phyloP scores from a whole-genome alignment of 2,113 vertebrate species.

The Gavialis gangeticus region DNA sequence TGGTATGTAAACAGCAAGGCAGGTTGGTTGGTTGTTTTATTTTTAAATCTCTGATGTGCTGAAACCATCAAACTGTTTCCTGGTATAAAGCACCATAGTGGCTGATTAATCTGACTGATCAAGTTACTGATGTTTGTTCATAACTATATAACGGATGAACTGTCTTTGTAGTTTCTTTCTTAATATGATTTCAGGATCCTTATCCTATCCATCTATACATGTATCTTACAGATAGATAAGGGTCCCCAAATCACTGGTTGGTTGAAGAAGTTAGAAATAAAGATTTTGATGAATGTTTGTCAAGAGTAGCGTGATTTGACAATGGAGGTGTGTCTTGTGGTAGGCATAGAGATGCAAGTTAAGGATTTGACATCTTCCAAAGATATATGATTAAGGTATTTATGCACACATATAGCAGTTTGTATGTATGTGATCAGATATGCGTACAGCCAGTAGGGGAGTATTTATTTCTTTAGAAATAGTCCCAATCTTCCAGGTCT shows the following conservation, averaged over 20 bases:
- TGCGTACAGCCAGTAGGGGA: too few species aligned
- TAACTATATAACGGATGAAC: not conserved
- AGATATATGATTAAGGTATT: not conserved
- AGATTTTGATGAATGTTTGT: not conserved
- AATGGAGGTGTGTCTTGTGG: not conserved
- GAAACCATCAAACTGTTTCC: not conserved
- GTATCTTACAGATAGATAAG: too few species aligned
- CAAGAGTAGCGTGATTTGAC: not conserved
- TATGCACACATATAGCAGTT: not conserved
- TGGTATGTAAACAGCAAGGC: constrained; percentile 82
- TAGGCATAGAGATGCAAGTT: not conserved
- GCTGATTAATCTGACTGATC: not conserved
- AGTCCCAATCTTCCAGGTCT: not conserved
- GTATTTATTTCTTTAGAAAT: too few species aligned
- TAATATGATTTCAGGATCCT: too few species aligned
- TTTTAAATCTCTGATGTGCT: not conserved
- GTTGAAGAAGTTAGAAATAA: not conserved
- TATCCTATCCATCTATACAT: too few species aligned
- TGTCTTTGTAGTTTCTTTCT: not conserved
- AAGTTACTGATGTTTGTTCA: too few species aligned
- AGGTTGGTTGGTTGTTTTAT: not conserved
- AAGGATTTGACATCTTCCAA: not conserved
- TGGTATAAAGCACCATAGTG: not conserved
- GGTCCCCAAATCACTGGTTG: too few species aligned
- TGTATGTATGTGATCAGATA: not conserved